Conservation (phyloP, 2,888 invertebrate species). For the Drosophila putrida region DNA sequence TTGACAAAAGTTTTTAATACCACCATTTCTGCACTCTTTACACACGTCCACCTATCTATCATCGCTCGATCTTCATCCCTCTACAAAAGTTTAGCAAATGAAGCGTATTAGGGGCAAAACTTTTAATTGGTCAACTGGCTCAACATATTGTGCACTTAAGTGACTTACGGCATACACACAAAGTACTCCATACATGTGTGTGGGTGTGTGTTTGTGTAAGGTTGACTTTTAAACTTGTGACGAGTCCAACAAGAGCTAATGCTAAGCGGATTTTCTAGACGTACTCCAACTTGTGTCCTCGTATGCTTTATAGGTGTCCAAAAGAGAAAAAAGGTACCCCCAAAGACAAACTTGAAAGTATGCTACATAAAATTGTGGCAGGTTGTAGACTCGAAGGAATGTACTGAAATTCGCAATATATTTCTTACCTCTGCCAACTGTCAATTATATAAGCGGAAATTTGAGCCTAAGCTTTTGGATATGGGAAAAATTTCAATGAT, state of each 20-base stretch:
- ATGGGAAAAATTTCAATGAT: slow-evolving; percentile 29
- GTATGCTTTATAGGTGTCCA: slow-evolving; percentile 15
- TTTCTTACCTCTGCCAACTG: slow-evolving; percentile 18
- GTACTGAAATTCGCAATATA: background rate
- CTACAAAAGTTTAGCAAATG: slow-evolving; percentile 78
- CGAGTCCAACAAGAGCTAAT: slow-evolving; percentile 63
- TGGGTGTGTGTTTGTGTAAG: slow-evolving; percentile 38
- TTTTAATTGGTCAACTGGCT: slow-evolving; percentile 83
- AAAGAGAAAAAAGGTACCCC: slow-evolving; percentile 12
- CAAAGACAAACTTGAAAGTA: slow-evolving; percentile 16
- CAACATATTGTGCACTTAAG: slow-evolving; percentile 79
- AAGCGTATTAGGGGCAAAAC: slow-evolving; percentile 81
- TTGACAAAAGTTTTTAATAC: slow-evolving; percentile 56
- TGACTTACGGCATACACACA: slow-evolving; percentile 57
- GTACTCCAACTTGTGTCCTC: slow-evolving; percentile 14
- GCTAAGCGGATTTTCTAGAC: slow-evolving; percentile 71
- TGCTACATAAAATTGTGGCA: slow-evolving; percentile 13
- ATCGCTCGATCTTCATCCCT: slow-evolving; percentile 23
- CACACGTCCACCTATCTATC: slow-evolving; percentile 16
- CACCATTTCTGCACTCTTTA: slow-evolving; percentile 23
- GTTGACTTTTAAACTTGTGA: slow-evolving; percentile 72
- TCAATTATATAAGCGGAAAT: slow-evolving; percentile 46
- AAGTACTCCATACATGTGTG: slow-evolving; percentile 12
- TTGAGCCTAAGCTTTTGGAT: slow-evolving; percentile 28
- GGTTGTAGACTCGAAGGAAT: background rate